These are phyloP conservation scores for Malacoraja senta DNA, from an alignment of 2,797 vertebrate genomes.

Conservation along the genomic window DNA sequence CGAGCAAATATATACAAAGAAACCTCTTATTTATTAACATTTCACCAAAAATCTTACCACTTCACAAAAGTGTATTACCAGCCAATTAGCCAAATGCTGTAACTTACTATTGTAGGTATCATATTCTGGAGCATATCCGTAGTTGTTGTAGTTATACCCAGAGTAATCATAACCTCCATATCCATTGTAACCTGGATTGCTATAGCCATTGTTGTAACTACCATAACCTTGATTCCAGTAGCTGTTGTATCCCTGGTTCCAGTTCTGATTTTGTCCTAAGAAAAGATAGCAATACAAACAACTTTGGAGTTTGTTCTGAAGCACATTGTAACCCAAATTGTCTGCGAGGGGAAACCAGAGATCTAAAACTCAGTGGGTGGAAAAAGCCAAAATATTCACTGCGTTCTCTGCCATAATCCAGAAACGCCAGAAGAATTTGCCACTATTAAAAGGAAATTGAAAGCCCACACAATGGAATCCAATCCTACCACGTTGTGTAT, in stretches of 20 bases:
- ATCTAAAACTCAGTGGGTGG: background rate
- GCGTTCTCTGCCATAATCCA: background rate
- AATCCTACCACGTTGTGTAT: background rate
- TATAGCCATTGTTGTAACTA: slow-evolving; percentile 73
- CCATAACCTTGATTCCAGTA: slow-evolving; percentile 81
- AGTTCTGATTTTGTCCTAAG: slow-evolving; percentile 73
- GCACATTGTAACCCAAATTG: background rate
- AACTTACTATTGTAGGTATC: slow-evolving; percentile 77
- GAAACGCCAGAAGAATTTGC: background rate
- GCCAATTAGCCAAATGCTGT: slow-evolving; percentile 36
- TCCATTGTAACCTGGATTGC: slow-evolving; percentile 72
- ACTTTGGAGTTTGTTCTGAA: slow-evolving; percentile 34
- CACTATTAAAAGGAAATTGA: background rate
- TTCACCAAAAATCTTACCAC: background rate
- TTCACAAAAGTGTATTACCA: slow-evolving; percentile 27
- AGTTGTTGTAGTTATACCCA: slow-evolving; percentile 76
- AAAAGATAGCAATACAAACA: slow-evolving; percentile 42
- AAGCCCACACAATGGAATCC: background rate
- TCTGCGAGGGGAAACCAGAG: background rate
- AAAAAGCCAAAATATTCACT: background rate
- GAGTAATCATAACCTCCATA: slow-evolving; percentile 80
- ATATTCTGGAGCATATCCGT: slow-evolving; percentile 77
- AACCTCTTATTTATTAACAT: background rate
- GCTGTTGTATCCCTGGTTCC: slow-evolving; percentile 76
- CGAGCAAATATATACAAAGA: background rate